A percentile compares a stretch with the other conserved stretches of the same genome.
phyloP scores from a whole-genome alignment of 2,888 invertebrate genomes.

The Philhelius pedissequus region DNA sequence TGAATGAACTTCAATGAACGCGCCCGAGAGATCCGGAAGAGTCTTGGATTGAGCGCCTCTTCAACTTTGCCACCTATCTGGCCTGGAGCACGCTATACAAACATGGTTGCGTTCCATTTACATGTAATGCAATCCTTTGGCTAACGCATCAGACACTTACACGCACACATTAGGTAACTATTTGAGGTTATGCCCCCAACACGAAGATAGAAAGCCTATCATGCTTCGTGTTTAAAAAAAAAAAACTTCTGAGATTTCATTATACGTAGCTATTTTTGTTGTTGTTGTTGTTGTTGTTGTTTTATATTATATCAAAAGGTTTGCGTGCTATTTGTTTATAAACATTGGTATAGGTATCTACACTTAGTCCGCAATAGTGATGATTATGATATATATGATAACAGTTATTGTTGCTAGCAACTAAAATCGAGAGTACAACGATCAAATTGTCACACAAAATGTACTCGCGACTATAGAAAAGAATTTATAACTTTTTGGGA shows the following conservation, averaged over 20 bases:
- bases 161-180: constrained; percentile 36
- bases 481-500: not conserved
- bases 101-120: not conserved
- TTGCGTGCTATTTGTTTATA: constrained; percentile 77
- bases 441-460: constrained; percentile 65
- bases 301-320: constrained; percentile 58
- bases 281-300: constrained; percentile 12
- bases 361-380: constrained; percentile 8
- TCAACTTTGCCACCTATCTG: constrained; percentile 58
- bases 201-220: constrained; percentile 17
- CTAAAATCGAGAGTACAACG: not conserved
- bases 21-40: not conserved
- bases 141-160: constrained; percentile 15
- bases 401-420: not conserved
- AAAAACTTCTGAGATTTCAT: constrained; percentile 36
- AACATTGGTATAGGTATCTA: constrained; percentile 70
- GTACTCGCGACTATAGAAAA: not conserved
- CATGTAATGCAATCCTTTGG: constrained; percentile 59
- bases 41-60: constrained; percentile 20
- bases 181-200: not conserved
- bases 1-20: constrained; percentile 59
- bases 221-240: constrained; percentile 46
- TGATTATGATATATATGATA: constrained; percentile 21
- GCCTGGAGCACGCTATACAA: constrained; percentile 43
- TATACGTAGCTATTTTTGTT: too few species aligned